Conservation (phyloP, 2,888 invertebrate genomes). For the Odontothrips loti region DNA sequence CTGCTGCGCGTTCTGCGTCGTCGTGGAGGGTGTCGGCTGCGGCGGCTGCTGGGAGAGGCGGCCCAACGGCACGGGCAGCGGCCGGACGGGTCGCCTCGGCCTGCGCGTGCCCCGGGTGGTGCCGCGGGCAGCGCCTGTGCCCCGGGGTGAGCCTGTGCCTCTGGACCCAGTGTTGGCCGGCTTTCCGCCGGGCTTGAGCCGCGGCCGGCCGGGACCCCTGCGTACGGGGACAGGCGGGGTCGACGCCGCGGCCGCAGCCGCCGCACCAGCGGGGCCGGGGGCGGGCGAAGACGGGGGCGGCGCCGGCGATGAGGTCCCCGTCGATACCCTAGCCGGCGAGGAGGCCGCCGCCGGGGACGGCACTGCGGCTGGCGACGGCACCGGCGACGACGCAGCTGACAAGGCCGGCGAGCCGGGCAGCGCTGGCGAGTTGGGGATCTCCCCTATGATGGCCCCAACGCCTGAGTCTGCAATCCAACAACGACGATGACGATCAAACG, state of each 20-base stretch:
- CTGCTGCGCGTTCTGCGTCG: slow-evolving; percentile 43
- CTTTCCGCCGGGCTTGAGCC: not conserved
- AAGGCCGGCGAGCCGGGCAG: not conserved
- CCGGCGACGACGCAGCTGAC: not conserved
- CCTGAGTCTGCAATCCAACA: not conserved
- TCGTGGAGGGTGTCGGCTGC: slow-evolving; percentile 33
- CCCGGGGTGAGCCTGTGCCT: not conserved
- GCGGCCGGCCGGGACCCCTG: not conserved
- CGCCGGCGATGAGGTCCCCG: not conserved
- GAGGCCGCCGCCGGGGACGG: not conserved
- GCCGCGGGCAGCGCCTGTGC: not conserved
- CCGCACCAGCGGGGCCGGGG: not conserved
- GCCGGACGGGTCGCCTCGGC: slow-evolving; percentile 43
- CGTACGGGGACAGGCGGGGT: not conserved
- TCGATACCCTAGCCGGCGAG: not conserved
- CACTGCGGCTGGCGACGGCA: not conserved
- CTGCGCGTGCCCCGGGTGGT: slow-evolving; percentile 31
- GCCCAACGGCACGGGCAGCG: slow-evolving; percentile 36
- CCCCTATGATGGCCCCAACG: not conserved
- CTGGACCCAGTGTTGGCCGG: not conserved
- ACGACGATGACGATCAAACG: not conserved
- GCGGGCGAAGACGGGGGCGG: not conserved
- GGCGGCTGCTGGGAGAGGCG: slow-evolving; percentile 37
- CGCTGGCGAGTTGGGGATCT: slow-evolving; percentile 3
- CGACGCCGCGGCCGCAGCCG: not conserved